These are phyloP conservation scores for Oligia strigilis DNA, from an alignment of 2,888 invertebrate species.

Conservation along the genomic window DNA sequence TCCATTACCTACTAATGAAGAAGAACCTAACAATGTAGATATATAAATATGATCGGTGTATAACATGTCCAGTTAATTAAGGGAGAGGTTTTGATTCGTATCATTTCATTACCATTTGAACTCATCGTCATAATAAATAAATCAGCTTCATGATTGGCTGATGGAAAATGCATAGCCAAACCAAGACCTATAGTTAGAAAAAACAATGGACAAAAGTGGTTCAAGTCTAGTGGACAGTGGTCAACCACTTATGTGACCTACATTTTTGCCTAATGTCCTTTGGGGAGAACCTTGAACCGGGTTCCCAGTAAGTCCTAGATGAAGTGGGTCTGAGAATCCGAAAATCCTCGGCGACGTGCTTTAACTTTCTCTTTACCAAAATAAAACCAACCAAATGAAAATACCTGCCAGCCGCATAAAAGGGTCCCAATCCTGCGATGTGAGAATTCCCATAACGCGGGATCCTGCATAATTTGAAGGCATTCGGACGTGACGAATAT, in stretches of 20 bases:
- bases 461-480: slow-evolving; percentile 21
- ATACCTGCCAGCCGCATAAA: slow-evolving; percentile 20
- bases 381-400: slow-evolving; percentile 18
- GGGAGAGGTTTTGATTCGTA: background rate
- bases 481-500: background rate
- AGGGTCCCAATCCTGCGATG: slow-evolving; percentile 12
- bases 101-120: background rate
- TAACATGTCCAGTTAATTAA: background rate
- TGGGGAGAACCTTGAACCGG: background rate
- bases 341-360: background rate
- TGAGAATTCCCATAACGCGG: slow-evolving; percentile 2
- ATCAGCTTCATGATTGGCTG: background rate
- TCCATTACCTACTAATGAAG: slow-evolving; percentile 1
- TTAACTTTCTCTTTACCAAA: background rate
- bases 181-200: background rate
- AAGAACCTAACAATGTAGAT: background rate
- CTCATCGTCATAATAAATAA: background rate
- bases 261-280: background rate
- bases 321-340: background rate
- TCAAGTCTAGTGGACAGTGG: background rate
- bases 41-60: background rate
- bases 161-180: background rate
- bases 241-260: background rate
- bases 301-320: background rate
- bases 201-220: background rate